Base-by-base conservation (phyloP, 2,797 vertebrate species). In the Phalloptychus januarius region DNA sequence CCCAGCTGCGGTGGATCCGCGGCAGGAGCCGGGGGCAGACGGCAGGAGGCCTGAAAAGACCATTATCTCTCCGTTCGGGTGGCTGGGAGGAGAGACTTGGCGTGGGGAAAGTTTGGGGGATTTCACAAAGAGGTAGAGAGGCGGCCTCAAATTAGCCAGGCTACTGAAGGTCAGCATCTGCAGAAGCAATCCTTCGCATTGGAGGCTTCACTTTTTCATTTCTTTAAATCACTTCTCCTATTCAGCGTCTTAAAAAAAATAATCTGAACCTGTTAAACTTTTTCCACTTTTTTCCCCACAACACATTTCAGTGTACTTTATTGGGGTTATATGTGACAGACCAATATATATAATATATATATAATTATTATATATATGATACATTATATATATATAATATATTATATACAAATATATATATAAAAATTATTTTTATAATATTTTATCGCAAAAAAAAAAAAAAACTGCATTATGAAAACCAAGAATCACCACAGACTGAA, bases 91-190 rank as follows among this genome's bases (percentile, higher is more conserved):
- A 87, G 42, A 80, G 83, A 83, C 84, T 87, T 88, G 90, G 89
- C 83, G 65, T 15, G 80, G 87, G 94, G 94, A 89, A 93, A 94
- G 88, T 91, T 95, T 88, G 87, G 95, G 95, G 95, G 93, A 94
- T 95, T 96, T 95, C 88, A 92, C 89, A 82, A 82, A 87, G 87
- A 88, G 87, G 86, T 12, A 92, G 86, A 84, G 83, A 80, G 82
- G 75, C 73, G 71, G 88, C 82, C 81, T 86, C 75, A 65, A 73
- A 90, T 87, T 76, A 84, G 71, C 74, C 72, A 85, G 90, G 91
- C 91, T 93, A 86, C 93, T 88, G 91, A 87, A 92, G 89, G 91
- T 94, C 92, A 93, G 83, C 82, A 28, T 81, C 81, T 81, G 80
- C 78, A 75, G 45, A 83, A 61, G 46, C 58, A 46, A 18, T 67